Conservation (phyloP, 2,113 vertebrate genomes). For the Sylvilagus bachmani region DNA sequence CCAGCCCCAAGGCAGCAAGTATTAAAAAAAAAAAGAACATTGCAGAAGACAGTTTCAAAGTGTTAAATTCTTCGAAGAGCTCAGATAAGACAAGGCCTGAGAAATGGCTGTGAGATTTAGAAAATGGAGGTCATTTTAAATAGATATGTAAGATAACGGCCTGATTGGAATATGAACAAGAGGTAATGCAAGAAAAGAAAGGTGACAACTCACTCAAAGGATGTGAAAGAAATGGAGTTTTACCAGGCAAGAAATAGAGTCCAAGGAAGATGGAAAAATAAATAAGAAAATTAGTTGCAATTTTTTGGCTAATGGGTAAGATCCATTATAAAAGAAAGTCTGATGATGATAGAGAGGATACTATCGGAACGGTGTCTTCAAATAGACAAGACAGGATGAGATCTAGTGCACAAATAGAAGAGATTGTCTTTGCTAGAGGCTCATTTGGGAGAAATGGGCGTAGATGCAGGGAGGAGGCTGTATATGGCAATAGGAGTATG, state of each 20-base stretch:
- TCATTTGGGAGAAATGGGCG: neutral
- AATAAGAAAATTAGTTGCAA: neutral
- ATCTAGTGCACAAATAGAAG: neutral
- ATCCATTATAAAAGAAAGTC: neutral
- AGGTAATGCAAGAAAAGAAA: neutral
- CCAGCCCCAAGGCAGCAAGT: too few relatives aligned
- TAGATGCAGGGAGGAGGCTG: neutral
- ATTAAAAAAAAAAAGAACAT: neutral
- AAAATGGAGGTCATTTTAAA: neutral
- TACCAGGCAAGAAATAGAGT: neutral
- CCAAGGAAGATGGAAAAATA: neutral
- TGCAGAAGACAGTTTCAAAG: neutral
- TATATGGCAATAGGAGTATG: neutral
- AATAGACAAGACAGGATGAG: neutral
- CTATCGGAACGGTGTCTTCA: neutral
- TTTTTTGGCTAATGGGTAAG: slow-evolving; percentile 6
- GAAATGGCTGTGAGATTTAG: neutral
- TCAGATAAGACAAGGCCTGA: neutral
- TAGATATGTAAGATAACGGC: neutral
- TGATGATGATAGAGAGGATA: neutral
- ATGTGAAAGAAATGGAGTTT: neutral
- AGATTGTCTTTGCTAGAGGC: neutral
- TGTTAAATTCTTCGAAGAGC: neutral
- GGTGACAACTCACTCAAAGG: neutral
- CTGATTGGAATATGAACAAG: neutral